Evolutionary conservation across 2,113 vertebrate species (phyloP).

Genomic region (Oreochromis spilurus): DNA sequence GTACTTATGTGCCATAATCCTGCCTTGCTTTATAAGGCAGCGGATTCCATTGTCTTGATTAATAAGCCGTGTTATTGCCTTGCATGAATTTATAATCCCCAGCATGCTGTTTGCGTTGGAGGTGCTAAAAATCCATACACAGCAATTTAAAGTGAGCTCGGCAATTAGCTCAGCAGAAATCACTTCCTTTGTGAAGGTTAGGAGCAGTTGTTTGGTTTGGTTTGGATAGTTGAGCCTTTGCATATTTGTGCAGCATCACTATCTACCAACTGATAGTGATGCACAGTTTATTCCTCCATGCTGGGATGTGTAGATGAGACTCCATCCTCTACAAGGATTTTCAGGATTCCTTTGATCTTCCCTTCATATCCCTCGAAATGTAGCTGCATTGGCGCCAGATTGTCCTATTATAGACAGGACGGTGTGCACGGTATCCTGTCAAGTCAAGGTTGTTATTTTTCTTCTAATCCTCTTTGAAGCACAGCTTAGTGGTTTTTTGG

Average conservation of each 20-base stretch:
- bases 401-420: neutral
- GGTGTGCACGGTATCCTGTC: neutral
- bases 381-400: neutral
- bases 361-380: neutral
- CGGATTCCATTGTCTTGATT: constrained; percentile 35
- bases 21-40: neutral
- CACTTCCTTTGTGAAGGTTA: neutral
- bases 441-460: neutral
- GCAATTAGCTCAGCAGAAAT: neutral
- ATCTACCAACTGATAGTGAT: neutral
- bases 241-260: neutral
- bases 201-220: neutral
- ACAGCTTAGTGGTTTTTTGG: neutral
- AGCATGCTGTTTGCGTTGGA: neutral
- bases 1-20: constrained; percentile 14
- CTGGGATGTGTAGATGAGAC: neutral
- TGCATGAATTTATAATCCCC: constrained; percentile 19
- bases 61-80: constrained; percentile 32
- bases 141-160: neutral
- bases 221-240: neutral
- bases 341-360: neutral
- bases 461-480: neutral
- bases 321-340: neutral
- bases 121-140: neutral
- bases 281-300: neutral